These are phyloP conservation scores for Parnassius glacialis DNA, from an alignment of 2,888 invertebrate species.

Conservation along the genomic window DNA sequence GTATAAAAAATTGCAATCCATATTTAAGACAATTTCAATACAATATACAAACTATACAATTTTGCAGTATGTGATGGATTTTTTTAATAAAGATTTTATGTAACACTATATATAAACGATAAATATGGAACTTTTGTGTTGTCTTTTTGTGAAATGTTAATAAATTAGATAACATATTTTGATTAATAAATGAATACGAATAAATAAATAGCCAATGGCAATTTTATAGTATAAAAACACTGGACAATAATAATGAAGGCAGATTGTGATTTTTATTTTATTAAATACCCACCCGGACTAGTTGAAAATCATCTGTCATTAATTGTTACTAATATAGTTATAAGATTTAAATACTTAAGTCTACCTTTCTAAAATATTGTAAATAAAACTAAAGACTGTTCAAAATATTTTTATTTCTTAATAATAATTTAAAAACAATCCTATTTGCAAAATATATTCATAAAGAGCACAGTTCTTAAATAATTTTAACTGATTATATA, in stretches of 20 bases:
- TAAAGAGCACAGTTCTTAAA: constrained; percentile 34
- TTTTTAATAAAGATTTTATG: no score
- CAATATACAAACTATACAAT: no score
- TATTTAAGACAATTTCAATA: no score
- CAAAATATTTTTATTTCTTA: constrained; percentile 61
- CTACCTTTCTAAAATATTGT: constrained; percentile 52
- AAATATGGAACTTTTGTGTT: no score
- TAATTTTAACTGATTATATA: constrained; percentile 34
- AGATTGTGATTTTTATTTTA: constrained; percentile 61
- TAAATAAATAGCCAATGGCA: constrained; percentile 21
- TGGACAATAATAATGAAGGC: constrained; percentile 31
- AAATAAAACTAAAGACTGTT: constrained; percentile 70
- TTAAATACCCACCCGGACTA: constrained; percentile 61
- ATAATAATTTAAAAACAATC: constrained; percentile 58
- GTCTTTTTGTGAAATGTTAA: background rate
- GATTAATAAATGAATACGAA: background rate
- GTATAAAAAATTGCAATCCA: no score
- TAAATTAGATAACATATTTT: background rate
- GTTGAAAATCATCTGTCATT: constrained; percentile 51
- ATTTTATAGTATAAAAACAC: constrained; percentile 37
- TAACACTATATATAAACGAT: no score
- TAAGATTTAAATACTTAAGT: constrained; percentile 44
- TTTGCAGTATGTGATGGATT: no score
- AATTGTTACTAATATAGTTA: constrained; percentile 39
- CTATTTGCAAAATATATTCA: constrained; percentile 42